These are phyloP conservation scores for Corythaixoides concolor DNA, from an alignment of 2,113 vertebrate genomes.

Conservation along the genomic window DNA sequence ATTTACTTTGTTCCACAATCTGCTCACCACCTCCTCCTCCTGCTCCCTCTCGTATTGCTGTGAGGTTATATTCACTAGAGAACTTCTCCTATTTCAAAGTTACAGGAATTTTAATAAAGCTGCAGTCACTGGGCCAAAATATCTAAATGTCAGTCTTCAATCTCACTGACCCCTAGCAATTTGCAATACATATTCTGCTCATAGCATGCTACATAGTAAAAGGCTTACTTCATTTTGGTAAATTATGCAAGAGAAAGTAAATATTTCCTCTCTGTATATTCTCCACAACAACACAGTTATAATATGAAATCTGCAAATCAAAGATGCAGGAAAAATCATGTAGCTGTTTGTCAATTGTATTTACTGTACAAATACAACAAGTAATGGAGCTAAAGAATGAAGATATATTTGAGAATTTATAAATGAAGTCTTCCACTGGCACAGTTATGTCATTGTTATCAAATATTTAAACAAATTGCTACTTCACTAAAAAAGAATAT, in stretches of 20 bases:
- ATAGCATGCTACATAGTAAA: background rate
- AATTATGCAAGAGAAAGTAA: background rate
- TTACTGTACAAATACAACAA: background rate
- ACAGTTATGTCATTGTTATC: background rate
- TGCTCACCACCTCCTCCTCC: background rate
- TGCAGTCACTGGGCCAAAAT: background rate
- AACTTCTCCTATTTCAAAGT: conserved; percentile 1
- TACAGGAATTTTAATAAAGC: conserved; percentile 16
- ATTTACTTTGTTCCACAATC: background rate
- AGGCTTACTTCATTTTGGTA: background rate
- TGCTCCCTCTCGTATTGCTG: background rate
- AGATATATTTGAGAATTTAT: conserved; percentile 26
- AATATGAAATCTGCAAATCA: conserved; percentile 18
- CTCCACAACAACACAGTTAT: background rate
- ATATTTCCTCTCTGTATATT: background rate
- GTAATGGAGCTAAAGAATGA: background rate
- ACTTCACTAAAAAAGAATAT: background rate
- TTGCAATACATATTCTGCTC: background rate
- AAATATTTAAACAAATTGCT: conserved; percentile 8
- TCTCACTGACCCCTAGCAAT: background rate
- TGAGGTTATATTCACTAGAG: background rate
- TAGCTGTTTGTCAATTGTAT: background rate
- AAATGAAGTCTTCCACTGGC: background rate
- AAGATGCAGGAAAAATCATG: background rate
- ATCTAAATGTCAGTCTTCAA: background rate